Conservation (phyloP, 2,797 vertebrate species). For the Pseudopleuronectes americanus region DNA sequence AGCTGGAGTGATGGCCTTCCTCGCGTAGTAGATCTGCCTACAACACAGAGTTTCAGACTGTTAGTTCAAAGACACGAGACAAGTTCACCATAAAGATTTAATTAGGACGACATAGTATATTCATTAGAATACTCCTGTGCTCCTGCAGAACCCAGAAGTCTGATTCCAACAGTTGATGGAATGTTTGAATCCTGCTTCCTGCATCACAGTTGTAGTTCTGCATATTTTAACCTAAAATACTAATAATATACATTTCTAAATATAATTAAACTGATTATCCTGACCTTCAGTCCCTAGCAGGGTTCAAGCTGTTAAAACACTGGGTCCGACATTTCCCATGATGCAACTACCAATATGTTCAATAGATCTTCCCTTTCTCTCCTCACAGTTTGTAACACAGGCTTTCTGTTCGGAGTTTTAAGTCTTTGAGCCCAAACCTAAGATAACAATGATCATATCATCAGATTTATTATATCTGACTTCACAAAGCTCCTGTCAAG, state of each 20-base stretch:
- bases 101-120: not conserved
- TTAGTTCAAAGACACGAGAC: not conserved
- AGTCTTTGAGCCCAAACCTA: not conserved
- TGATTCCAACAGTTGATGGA: too few relatives aligned
- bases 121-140: too few relatives aligned
- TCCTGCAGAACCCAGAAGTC: too few relatives aligned
- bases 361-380: too few relatives aligned
- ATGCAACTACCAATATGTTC: not conserved
- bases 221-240: too few relatives aligned
- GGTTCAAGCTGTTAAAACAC: too few relatives aligned
- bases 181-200: too few relatives aligned
- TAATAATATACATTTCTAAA: too few relatives aligned
- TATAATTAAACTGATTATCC: too few relatives aligned
- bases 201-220: too few relatives aligned
- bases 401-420: not conserved
- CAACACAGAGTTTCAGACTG: not conserved
- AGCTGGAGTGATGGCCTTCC: slow-evolving; percentile 9
- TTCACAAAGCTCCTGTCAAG: not conserved
- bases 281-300: too few relatives aligned
- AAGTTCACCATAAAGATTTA: too few relatives aligned
- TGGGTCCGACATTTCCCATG: not conserved
- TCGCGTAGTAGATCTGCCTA: slow-evolving; percentile 50
- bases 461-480: not conserved
- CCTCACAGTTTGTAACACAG: not conserved
- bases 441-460: slow-evolving; percentile 1